Percentiles rank a stretch among this genome's conserved stretches.
phyloP scores from a whole-genome alignment of 2,113 vertebrate species.

The Serranochromis macrocephalus region DNA sequence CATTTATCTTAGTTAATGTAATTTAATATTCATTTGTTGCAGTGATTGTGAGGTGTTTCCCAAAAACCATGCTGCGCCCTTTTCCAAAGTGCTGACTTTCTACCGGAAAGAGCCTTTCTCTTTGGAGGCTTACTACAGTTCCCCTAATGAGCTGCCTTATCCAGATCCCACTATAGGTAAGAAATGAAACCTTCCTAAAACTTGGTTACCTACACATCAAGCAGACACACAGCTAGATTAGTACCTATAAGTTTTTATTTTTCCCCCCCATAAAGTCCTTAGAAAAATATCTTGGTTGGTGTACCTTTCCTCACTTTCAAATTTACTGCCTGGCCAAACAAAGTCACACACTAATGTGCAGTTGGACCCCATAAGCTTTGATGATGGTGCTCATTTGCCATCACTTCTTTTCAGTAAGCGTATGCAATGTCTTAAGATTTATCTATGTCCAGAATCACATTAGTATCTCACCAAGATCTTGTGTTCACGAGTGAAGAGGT shows the following conservation, averaged over 20 bases:
- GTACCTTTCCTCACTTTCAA: neutral
- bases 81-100: slow-evolving; percentile 97
- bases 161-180: slow-evolving; percentile 92
- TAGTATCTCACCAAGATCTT: neutral
- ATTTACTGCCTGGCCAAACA: neutral
- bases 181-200: neutral
- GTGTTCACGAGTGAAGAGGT: neutral
- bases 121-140: slow-evolving; percentile 88
- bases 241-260: neutral
- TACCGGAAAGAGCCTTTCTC: slow-evolving; percentile 93
- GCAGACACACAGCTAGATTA: neutral
- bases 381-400: neutral
- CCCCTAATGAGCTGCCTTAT: slow-evolving; percentile 84
- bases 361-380: neutral
- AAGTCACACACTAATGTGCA: neutral
- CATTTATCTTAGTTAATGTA: neutral
- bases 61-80: slow-evolving; percentile 89
- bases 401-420: neutral
- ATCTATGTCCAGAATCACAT: neutral
- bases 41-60: slow-evolving; percentile 96
- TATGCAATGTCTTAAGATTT: neutral
- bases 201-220: neutral
- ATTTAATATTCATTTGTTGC: slow-evolving; percentile 10
- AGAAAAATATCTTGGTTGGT: neutral
- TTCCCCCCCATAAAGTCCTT: fast-evolving